Evolutionary conservation across 2,888 invertebrate species (phyloP).

Genomic region (Microplitis deprimator): DNA sequence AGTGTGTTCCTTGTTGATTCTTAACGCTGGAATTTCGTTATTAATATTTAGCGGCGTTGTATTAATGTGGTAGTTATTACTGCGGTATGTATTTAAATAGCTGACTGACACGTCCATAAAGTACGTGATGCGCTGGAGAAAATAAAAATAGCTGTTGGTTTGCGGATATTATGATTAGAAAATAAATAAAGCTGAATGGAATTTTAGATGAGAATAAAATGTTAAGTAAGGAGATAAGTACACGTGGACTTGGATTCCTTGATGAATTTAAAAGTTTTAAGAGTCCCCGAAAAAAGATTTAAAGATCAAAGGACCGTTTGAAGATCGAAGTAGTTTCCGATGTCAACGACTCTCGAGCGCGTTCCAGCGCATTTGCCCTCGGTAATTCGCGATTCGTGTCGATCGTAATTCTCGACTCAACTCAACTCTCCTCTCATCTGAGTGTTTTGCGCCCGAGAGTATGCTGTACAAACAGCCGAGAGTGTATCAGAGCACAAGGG

Average conservation of each 20-base stretch:
- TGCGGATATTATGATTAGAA: too few species aligned
- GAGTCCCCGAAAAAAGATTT: constrained; percentile 34
- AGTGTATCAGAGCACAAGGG: constrained; percentile 38
- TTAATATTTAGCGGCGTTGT: constrained; percentile 12
- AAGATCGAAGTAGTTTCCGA: constrained; percentile 68
- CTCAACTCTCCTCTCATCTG: constrained; percentile 53
- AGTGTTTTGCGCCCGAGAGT: constrained; percentile 45
- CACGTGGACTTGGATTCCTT: neutral
- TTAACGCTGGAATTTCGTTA: constrained; percentile 21
- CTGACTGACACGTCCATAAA: constrained; percentile 4
- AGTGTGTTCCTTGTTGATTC: constrained; percentile 6
- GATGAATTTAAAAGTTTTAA: neutral
- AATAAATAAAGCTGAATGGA: too few species aligned
- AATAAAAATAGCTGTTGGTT: neutral
- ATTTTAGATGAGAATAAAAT: too few species aligned
- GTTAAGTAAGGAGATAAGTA: neutral
- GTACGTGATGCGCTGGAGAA: neutral
- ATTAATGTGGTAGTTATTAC: constrained; percentile 16
- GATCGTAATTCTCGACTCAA: constrained; percentile 61
- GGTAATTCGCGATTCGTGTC: constrained; percentile 69
- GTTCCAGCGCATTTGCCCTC: constrained; percentile 48
- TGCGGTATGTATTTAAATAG: constrained; percentile 1
- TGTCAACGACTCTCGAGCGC: constrained; percentile 63
- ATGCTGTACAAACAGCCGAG: neutral
- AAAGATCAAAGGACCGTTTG: constrained; percentile 26